phyloP scores from a whole-genome alignment of 2,113 vertebrate genomes.

The Ammodramus savannarum region DNA sequence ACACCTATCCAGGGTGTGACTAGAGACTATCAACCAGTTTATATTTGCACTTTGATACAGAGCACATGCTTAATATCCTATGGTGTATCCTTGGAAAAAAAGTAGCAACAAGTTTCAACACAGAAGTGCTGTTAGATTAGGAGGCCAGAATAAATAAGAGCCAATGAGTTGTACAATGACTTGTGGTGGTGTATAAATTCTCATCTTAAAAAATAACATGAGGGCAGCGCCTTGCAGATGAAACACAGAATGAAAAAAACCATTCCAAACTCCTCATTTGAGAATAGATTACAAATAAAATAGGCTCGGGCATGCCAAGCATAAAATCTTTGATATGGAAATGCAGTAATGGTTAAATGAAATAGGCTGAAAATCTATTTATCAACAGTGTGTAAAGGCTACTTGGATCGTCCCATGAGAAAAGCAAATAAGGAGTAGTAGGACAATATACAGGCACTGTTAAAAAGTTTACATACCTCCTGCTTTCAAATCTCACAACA shows the following conservation, averaged over 20 bases:
- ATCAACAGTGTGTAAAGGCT: constrained; percentile 44
- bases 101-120: constrained; percentile 69
- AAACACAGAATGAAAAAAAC: constrained; percentile 42
- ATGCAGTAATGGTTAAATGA: constrained; percentile 56
- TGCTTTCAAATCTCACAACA: not conserved
- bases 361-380: constrained; percentile 51
- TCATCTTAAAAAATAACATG: constrained; percentile 57
- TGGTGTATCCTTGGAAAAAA: constrained; percentile 61
- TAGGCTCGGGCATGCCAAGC: constrained; percentile 29
- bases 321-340: constrained; percentile 62
- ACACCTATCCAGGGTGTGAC: constrained; percentile 65
- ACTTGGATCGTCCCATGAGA: constrained; percentile 45
- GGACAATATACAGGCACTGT: not conserved
- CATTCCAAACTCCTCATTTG: constrained; percentile 48
- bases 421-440: constrained; percentile 59
- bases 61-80: constrained; percentile 55
- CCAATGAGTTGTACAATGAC: constrained; percentile 38
- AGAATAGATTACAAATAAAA: constrained; percentile 54
- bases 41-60: constrained; percentile 65
- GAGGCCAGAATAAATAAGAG: constrained; percentile 62
- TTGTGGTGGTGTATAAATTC: constrained; percentile 11
- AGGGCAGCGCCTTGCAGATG: constrained; percentile 22
- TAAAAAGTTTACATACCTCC: constrained; percentile 28
- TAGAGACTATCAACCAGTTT: constrained; percentile 58
- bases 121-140: constrained; percentile 47